Base-by-base conservation (phyloP, 2,113 vertebrate species). In the Oreocharis arfaki region DNA sequence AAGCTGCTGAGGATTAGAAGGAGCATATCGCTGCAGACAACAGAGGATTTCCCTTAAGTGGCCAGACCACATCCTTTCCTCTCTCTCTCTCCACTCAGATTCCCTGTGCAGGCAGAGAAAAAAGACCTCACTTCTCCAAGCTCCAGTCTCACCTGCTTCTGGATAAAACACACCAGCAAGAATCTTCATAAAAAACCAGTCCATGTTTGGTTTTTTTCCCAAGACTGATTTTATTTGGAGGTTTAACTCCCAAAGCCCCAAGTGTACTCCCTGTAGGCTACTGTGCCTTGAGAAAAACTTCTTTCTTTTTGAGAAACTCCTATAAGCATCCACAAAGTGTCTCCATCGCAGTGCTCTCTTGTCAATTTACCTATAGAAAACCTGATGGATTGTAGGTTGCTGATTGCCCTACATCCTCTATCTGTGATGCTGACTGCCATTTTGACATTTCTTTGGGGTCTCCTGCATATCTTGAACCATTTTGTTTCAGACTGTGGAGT, bases 351-450 rank as follows among this genome's bases (percentile, higher is more conserved):
- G 55, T 1, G 0, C 7, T 35, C 10, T 53, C 78, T 56, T 49
- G n/a, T 12, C 46, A 52, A 32, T n/a, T n/a, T 73, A 61, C 37
- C 17, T 28, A n/a, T 19, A 47, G 44, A 35, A 55, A 61, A 26
- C 32, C 44, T 30, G 47, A 47, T 8, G 23, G 35, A 16, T 26
- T 1, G 0, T 7, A 55, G n/a, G 9, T 7, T 82, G 27, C 11
- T 1, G 0, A 3, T 4, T 81, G 41, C 28, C 16, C 32, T 15
- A 9, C 7, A 11, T 17, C 42, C 39, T 61, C 76, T 69, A 22
- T 70, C 60, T 42, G 39, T 44, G 47, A 42, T 47, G 42, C 39
- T 61, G 42, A 70, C 19, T 42, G n/a, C 23, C 11, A 8, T 52
- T 81, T 67, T 4, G 0, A 39, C 63, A 42, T 35, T 81, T 91